These are phyloP conservation scores for Cathartes aura DNA, from an alignment of 2,113 vertebrate species.

Conservation along the genomic window DNA sequence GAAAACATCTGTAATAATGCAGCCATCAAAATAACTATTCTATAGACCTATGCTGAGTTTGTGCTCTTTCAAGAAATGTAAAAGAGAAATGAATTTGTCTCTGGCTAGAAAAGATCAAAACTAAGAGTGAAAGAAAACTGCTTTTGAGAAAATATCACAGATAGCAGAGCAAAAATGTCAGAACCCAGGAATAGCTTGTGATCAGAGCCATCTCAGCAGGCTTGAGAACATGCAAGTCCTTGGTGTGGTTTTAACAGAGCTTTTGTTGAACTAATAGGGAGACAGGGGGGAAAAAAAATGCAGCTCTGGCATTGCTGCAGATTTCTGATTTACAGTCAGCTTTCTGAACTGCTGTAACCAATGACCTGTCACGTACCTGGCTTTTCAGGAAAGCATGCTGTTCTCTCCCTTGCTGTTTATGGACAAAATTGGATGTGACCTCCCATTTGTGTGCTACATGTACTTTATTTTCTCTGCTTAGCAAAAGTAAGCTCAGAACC, in stretches of 20 bases:
- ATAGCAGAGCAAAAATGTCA: background rate
- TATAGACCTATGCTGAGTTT: background rate
- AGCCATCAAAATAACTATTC: background rate
- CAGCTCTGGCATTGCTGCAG: background rate
- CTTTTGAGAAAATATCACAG: background rate
- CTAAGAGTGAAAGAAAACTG: background rate
- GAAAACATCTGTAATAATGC: background rate
- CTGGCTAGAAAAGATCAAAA: background rate
- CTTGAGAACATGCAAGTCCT: background rate
- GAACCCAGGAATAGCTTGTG: background rate
- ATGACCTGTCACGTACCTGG: background rate
- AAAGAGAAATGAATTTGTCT: background rate
- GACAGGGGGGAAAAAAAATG: background rate
- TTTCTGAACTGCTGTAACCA: background rate
- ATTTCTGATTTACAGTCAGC: background rate
- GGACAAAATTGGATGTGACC: background rate
- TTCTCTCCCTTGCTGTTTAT: background rate
- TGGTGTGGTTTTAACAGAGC: background rate
- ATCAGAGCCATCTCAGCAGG: background rate
- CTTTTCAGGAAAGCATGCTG: background rate
- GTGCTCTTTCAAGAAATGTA: background rate
- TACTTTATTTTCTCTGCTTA: background rate
- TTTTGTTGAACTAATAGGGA: background rate
- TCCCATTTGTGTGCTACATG: background rate
- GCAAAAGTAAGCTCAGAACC: background rate